phyloP scores from a whole-genome alignment of 2,888 invertebrate species.

The Catocala nupta region DNA sequence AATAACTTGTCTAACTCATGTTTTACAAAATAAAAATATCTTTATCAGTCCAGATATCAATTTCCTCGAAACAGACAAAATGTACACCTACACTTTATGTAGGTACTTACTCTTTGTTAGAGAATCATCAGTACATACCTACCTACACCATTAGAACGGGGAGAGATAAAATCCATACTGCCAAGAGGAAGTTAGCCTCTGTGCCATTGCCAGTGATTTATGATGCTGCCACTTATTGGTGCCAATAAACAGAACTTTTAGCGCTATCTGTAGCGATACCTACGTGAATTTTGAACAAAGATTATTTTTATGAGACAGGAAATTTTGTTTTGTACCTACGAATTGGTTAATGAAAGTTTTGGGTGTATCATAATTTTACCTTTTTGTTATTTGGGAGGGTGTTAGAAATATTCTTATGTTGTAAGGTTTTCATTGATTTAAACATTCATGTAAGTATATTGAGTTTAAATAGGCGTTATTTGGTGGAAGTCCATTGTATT shows the following conservation, averaged over 20 bases:
- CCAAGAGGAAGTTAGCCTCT: constrained; percentile 31
- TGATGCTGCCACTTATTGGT: constrained; percentile 38
- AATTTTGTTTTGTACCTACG: background rate
- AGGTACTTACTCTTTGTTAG: background rate
- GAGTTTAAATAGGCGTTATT: too few species aligned
- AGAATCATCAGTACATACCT: background rate
- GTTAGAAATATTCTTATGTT: too few species aligned
- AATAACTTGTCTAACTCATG: too few species aligned
- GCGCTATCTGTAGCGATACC: constrained; percentile 11
- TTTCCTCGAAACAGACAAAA: too few species aligned
- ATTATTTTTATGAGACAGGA: background rate
- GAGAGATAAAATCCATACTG: constrained; percentile 43
- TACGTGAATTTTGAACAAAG: constrained; percentile 5
- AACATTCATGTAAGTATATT: too few species aligned
- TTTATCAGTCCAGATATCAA: too few species aligned
- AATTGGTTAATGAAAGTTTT: background rate
- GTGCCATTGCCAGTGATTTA: constrained; percentile 43
- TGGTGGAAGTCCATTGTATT: too few species aligned
- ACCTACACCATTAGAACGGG: constrained; percentile 27
- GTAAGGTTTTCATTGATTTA: too few species aligned
- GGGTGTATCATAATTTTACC: too few species aligned
- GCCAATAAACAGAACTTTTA: constrained; percentile 45
- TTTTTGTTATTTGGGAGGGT: too few species aligned
- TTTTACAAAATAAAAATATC: too few species aligned
- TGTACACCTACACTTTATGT: background rate